Conservation (phyloP, 2,113 vertebrate species). For the Sinocyclocheilus maitianheensis region DNA sequence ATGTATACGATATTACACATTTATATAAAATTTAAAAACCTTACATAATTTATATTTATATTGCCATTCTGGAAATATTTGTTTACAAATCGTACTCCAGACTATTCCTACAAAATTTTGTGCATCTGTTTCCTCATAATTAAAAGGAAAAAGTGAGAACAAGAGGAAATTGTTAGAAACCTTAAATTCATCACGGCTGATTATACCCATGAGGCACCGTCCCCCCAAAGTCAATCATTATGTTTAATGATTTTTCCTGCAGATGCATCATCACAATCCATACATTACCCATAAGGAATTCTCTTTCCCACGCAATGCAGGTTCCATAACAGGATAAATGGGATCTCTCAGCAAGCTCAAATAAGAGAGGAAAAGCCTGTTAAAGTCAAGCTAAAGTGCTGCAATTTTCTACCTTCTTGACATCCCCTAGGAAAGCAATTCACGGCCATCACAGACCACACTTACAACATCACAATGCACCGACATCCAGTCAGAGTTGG, state of each 20-base stretch:
- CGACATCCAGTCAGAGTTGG: slow-evolving; percentile 59
- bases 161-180: background rate
- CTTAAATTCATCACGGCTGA: background rate
- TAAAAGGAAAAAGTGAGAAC: background rate
- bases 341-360: slow-evolving; percentile 22
- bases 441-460: slow-evolving; percentile 49
- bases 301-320: slow-evolving; percentile 60
- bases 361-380: slow-evolving; percentile 54
- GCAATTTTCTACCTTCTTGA: slow-evolving; percentile 52
- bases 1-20: background rate
- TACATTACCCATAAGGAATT: slow-evolving; percentile 35
- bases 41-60: background rate
- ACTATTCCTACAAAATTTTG: background rate
- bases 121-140: background rate
- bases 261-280: background rate
- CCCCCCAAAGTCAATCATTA: background rate
- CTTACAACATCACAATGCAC: slow-evolving; percentile 43
- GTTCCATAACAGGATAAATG: slow-evolving; percentile 55
- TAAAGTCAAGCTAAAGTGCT: slow-evolving; percentile 59
- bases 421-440: slow-evolving; percentile 54
- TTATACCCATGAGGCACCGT: background rate
- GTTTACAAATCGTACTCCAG: background rate
- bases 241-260: background rate
- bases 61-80: background rate
- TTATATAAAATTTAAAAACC: background rate